Percentiles rank a stretch among this genome's conserved stretches.
Conservation (phyloP, 2,888 invertebrate species). For the Leucania comma region DNA sequence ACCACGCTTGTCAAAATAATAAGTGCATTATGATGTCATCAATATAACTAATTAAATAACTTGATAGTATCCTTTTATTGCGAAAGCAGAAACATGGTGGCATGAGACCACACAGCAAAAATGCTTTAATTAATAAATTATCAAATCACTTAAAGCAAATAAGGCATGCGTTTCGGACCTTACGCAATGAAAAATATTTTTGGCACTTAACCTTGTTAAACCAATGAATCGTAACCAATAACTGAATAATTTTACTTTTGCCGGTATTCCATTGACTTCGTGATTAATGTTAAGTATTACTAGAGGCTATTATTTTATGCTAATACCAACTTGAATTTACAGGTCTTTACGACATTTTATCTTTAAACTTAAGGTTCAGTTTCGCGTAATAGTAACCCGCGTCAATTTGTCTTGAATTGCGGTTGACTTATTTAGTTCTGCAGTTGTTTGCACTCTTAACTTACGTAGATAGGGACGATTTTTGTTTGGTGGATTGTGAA, state of each 20-base stretch:
- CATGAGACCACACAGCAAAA: slow-evolving; percentile 45
- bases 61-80: not conserved
- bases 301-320: slow-evolving; percentile 42
- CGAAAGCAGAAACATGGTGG: slow-evolving; percentile 13
- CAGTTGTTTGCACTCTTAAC: slow-evolving; percentile 31
- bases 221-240: slow-evolving; percentile 51
- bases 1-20: not conserved
- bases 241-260: slow-evolving; percentile 51
- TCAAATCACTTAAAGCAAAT: slow-evolving; percentile 46
- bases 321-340: slow-evolving; percentile 23
- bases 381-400: slow-evolving; percentile 30
- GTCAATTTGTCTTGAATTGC: slow-evolving; percentile 18
- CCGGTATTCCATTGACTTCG: slow-evolving; percentile 46
- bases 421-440: slow-evolving; percentile 27
- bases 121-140: slow-evolving; percentile 45
- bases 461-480: slow-evolving; percentile 62
- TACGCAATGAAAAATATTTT: slow-evolving; percentile 45
- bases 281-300: slow-evolving; percentile 50
- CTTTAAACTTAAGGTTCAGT: slow-evolving; percentile 31
- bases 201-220: slow-evolving; percentile 49
- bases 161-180: slow-evolving; percentile 39
- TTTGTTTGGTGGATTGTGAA: slow-evolving; percentile 50
- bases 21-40: slow-evolving; percentile 4
- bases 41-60: not conserved
- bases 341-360: not conserved